Percentiles rank a stretch among this genome's conserved stretches.
Conservation (phyloP, 2,797 vertebrate species). For the Myotis pilosus region DNA sequence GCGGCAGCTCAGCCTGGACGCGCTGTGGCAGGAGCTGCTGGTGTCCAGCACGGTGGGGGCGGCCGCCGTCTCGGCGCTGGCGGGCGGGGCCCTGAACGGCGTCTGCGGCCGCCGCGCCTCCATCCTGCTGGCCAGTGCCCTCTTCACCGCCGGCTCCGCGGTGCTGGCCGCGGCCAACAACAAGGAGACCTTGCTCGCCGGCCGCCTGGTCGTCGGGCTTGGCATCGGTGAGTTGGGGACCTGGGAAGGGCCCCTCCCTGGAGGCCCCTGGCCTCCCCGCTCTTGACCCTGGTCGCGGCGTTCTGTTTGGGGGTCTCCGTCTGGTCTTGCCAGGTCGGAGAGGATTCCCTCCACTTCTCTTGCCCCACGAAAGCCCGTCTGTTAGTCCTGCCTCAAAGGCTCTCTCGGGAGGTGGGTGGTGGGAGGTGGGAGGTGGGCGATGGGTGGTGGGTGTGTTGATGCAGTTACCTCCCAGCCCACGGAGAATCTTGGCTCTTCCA, state of each 20-base stretch:
- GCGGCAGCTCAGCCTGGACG: constrained; percentile 91
- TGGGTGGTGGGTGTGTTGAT: neutral
- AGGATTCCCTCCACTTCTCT: too few relatives aligned
- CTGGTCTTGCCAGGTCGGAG: neutral
- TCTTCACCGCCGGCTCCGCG: constrained; percentile 90
- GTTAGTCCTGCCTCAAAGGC: neutral
- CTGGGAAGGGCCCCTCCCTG: neutral
- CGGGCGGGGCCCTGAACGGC: constrained; percentile 93
- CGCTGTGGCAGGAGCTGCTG: constrained; percentile 96
- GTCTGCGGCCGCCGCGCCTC: constrained; percentile 90
- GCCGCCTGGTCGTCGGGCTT: constrained; percentile 93
- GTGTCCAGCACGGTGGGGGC: constrained; percentile 95
- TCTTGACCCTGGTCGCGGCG: neutral
- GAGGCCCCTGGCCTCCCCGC: neutral
- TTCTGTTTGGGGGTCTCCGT: neutral
- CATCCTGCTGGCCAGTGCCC: constrained; percentile 93
- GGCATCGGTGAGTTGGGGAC: constrained; percentile 92
- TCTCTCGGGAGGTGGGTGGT: too few relatives aligned
- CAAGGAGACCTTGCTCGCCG: constrained; percentile 92
- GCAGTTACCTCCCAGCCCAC: neutral
- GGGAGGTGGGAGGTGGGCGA: neutral
- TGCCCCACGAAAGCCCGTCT: neutral
- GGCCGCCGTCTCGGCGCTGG: constrained; percentile 92
- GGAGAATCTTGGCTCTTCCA: neutral
- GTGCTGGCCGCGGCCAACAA: constrained; percentile 90